phyloP scores from a whole-genome alignment of 2,113 vertebrate species.

The Stomatorhinus ivindoensis region DNA sequence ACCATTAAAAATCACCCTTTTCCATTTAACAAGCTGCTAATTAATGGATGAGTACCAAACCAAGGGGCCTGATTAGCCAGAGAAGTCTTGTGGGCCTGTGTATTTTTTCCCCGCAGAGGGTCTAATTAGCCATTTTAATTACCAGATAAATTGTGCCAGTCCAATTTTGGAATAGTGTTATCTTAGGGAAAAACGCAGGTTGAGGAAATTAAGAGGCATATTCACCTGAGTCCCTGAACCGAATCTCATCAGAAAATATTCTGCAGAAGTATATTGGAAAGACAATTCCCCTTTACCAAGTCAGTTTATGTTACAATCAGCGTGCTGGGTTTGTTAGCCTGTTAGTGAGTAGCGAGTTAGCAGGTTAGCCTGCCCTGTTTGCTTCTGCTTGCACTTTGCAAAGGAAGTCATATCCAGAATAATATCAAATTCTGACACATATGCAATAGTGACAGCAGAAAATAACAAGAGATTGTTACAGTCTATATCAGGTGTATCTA shows the following conservation, averaged over 20 bases:
- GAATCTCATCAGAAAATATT: background rate
- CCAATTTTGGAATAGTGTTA: background rate
- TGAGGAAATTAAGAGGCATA: background rate
- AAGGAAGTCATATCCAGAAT: background rate
- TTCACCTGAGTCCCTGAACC: background rate
- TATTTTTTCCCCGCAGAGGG: slow-evolving; percentile 2
- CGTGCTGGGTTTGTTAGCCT: background rate
- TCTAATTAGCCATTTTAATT: slow-evolving; percentile 20
- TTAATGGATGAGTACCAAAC: slow-evolving; percentile 11
- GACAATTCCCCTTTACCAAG: background rate
- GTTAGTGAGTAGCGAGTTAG: background rate
- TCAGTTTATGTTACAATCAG: background rate
- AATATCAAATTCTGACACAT: background rate
- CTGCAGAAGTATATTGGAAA: background rate
- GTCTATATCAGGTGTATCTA: background rate
- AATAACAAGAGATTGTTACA: background rate
- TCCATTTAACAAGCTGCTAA: background rate
- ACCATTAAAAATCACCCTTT: slow-evolving; percentile 15
- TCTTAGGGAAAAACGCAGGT: background rate
- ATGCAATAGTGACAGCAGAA: background rate
- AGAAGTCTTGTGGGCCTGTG: background rate
- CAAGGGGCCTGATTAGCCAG: background rate
- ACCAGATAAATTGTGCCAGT: slow-evolving; percentile 4
- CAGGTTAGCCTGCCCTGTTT: background rate
- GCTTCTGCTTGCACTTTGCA: background rate